Evolutionary conservation across 2,797 vertebrate genomes (phyloP).

Genomic region (Spheniscus humboldti): DNA sequence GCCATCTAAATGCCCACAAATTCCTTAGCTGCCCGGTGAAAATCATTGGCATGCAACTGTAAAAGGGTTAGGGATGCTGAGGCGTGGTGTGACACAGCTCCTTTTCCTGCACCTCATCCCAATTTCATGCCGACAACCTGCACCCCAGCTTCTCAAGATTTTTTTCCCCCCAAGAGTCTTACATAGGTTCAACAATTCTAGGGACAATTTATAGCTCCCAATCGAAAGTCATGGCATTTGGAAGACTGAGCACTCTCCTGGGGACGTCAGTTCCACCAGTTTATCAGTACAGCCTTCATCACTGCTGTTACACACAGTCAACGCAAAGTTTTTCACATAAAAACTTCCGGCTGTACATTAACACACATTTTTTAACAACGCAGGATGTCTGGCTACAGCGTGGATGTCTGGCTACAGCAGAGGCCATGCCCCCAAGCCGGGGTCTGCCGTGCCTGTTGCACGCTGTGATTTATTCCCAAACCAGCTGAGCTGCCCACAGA

Average conservation of each 20-base stretch:
- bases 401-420: background rate
- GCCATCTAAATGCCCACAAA: background rate
- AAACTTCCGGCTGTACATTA: accelerated
- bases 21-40: background rate
- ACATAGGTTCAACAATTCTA: background rate
- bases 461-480: background rate
- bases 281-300: background rate
- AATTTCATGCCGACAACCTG: background rate
- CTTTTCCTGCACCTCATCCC: background rate
- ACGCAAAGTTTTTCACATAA: background rate
- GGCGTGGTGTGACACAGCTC: background rate
- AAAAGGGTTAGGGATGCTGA: background rate
- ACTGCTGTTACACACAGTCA: accelerated
- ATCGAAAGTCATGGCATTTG: accelerated
- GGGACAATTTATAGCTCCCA: background rate
- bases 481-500: background rate
- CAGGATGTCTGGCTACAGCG: background rate
- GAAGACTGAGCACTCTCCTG: background rate
- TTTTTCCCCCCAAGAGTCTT: background rate
- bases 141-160: background rate
- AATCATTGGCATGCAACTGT: background rate
- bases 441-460: background rate
- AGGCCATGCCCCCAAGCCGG: background rate
- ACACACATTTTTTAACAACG: background rate
- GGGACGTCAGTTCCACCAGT: background rate